These are phyloP conservation scores for Rissa tridactyla DNA, from an alignment of 2,113 vertebrate species.

Conservation along the genomic window DNA sequence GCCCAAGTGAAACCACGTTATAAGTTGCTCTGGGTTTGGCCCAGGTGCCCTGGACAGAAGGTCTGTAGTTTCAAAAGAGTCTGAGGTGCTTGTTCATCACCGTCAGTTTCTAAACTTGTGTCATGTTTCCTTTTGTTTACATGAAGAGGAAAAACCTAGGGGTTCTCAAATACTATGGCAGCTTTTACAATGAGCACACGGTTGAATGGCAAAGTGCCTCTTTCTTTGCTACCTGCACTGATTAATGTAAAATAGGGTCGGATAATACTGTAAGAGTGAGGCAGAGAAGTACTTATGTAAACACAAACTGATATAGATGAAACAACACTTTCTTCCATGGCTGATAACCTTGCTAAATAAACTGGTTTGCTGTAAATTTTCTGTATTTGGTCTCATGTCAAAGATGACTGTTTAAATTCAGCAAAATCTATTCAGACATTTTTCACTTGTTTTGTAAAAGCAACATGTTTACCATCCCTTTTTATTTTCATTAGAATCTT, in stretches of 20 bases:
- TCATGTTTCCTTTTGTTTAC: slow-evolving; percentile 19
- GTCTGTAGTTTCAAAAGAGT: slow-evolving; percentile 29
- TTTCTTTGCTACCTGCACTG: slow-evolving; percentile 1
- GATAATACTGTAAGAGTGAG: not conserved
- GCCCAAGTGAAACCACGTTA: slow-evolving; percentile 11
- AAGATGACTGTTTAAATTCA: not conserved
- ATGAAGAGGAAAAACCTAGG: not conserved
- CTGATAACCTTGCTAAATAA: not conserved
- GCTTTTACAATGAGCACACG: not conserved
- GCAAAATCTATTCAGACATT: not conserved
- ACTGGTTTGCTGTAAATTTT: not conserved
- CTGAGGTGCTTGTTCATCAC: slow-evolving; percentile 28
- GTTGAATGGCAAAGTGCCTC: not conserved
- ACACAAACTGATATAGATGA: not conserved
- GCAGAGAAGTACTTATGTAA: not conserved
- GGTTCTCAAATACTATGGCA: not conserved
- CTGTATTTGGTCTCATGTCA: not conserved
- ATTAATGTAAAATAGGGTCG: not conserved
- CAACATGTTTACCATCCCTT: not conserved
- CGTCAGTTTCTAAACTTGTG: not conserved
- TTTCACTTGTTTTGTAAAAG: not conserved
- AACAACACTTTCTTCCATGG: not conserved
- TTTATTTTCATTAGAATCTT: not conserved
- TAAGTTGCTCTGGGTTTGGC: slow-evolving; percentile 20
- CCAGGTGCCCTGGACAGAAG: not conserved